Conservation (phyloP, 2,113 vertebrate species). For the Aphyosemion australe region DNA sequence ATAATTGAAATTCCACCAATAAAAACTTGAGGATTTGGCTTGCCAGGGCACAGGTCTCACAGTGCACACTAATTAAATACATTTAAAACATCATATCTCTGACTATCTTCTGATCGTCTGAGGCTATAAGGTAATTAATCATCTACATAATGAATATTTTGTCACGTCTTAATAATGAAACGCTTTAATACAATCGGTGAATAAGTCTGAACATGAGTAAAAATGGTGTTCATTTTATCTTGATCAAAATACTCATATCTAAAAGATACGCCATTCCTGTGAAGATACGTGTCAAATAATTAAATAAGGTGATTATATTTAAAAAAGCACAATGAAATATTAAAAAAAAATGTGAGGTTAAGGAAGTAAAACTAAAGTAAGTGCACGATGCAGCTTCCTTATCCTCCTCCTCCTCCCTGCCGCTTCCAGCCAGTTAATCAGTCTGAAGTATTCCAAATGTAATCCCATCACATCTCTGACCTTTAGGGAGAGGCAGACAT, state of each 20-base stretch:
- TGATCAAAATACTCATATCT: background rate
- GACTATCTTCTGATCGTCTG: constrained; percentile 66
- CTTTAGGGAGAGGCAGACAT: constrained; percentile 81
- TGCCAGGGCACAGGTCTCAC: constrained; percentile 63
- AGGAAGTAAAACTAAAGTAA: background rate
- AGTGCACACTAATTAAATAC: constrained; percentile 73
- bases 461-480: constrained; percentile 88
- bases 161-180: constrained; percentile 50
- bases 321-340: too few species aligned
- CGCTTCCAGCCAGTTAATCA: constrained; percentile 76
- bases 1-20: constrained; percentile 66
- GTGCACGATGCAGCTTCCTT: constrained; percentile 3
- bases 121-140: constrained; percentile 72
- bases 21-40: constrained; percentile 58
- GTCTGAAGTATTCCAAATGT: constrained; percentile 81
- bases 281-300: too few species aligned
- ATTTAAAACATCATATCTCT: constrained; percentile 68
- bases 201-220: constrained; percentile 10
- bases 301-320: too few species aligned
- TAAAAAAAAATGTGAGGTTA: too few species aligned
- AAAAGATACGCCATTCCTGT: too few species aligned
- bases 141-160: constrained; percentile 67
- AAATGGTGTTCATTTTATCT: too few species aligned
- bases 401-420: constrained; percentile 29
- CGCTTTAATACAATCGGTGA: constrained; percentile 29